Evolutionary conservation across 92 coral and sea anemone genomes (phyloP), one percentile per base, ranked within the genome.

Genomic region (Phymanthus crucifer): DNA sequence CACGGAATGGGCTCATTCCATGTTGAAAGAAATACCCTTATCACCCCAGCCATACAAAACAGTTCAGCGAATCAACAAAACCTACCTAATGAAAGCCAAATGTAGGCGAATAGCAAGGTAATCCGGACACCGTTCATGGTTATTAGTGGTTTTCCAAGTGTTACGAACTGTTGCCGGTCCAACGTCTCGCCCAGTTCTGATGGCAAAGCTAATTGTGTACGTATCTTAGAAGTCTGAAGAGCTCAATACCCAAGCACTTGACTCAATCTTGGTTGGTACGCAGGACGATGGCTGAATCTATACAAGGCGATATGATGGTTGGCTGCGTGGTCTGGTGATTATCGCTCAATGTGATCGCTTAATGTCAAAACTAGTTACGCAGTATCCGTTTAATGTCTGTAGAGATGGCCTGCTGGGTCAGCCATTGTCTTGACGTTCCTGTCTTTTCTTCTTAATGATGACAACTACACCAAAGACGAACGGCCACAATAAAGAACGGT

Each of bases 311-410:
- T 48, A 31, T 75, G 57, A 33, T 77, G 72, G 68, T 34, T 69
- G 73, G 35, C 43, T 69, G 73, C 73, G 73, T 29, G 26, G 81
- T 64, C 81, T 77, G 88, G 75, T 86, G 85, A 89, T 89, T 88
- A 89, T 91, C 92, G 54, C 80, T 54, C 81, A 71, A 74, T 85
- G 89, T 76, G 88, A 89, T 89, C 88, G 87, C 85, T 88, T 78
- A 74, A 81, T 83, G 92, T 86, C 90, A 82, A 66, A 47, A 76
- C 84, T 73, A 74, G 84, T 80, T 80, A 74, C 27, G 84, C 76
- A 70, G 78, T 66, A 83, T 86, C 92, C 90, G 93, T 76, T 83
- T 86, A 87, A 86, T 86, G 93, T 91, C 91, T 91, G 80, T 84
- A 52, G 76, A 68, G 67, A 6, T 61, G 83, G 89, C 80, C 89